Evolutionary conservation across 2,797 vertebrate species (phyloP), one percentile per base, ranked within the genome.

Genomic region (Malurus leucopterus): DNA sequence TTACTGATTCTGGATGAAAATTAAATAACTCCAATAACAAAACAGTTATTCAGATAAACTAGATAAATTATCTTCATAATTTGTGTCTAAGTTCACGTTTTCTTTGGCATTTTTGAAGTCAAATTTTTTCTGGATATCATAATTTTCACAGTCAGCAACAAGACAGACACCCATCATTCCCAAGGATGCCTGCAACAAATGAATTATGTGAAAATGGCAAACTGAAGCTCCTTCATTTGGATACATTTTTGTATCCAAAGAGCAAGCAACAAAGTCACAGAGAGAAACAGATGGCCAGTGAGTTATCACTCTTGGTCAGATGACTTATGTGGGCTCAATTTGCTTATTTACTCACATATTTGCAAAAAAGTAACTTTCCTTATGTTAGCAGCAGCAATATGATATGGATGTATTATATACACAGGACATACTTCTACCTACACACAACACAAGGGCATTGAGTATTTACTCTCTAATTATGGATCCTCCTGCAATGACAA

Each of bases 281-380:
- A 41, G 74, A 92, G 82, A 93, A 95, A 88, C 96, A 96, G 96
- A 96, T 94, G 96, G 95, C 77, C 95, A 92, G 29, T 74, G 92
- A 92, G 92, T 95, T 83, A 43, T 74, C 81, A 73, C 83, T 93
- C 76, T 73, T 32, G 50, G 95, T 95, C 89, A 91, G 93, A 90
- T 94, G 54, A 71, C 94, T 92, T 92, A 68, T 16, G 86, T 93
- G 95, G 92, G 91, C 84, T 95, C 61, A 89, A 91, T 91, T 85
- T 95, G 89, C 93, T 95, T 95, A 70, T 96, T 93, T 89, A 93
- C 91, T 87, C 51, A 40, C 27, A 43, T 91, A 79, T 69, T 92
- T 93, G 92, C 88, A 76, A 79, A 93, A 78, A 74, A 50, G 72
- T 51, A 76, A 59, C 43, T 41, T 74, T 70, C 82, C 86, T 92